Conservation (phyloP, 2,797 vertebrate genomes). For the Chrysocyon brachyurus region DNA sequence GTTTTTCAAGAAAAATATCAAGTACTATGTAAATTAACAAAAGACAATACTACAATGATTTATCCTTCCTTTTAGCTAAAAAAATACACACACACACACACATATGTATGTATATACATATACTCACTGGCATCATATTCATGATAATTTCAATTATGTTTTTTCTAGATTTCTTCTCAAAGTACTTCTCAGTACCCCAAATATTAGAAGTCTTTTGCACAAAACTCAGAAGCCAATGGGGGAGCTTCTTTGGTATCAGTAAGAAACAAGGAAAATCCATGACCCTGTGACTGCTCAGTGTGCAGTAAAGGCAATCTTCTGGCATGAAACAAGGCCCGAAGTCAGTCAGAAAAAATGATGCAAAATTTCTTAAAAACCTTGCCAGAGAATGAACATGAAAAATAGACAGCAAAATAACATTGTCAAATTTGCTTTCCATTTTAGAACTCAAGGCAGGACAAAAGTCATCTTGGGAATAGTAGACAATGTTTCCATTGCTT, state of each 20-base stretch:
- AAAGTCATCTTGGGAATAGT: constrained; percentile 11
- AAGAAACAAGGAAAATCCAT: not conserved
- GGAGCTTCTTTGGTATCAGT: not conserved
- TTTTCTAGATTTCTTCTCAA: constrained; percentile 52
- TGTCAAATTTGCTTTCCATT: constrained; percentile 43
- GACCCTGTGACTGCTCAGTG: not conserved
- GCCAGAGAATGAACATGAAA: constrained; percentile 40
- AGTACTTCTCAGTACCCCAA: not conserved
- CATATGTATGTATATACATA: not conserved
- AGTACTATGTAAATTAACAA: constrained; percentile 37
- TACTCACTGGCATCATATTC: not conserved
- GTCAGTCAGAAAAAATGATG: constrained; percentile 52
- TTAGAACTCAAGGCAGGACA: constrained; percentile 37
- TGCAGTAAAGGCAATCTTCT: not conserved
- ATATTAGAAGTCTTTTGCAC: not conserved
- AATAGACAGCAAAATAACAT: constrained; percentile 17
- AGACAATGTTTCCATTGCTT: constrained; percentile 26
- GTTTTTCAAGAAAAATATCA: constrained; percentile 54
- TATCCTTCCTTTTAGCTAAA: not conserved
- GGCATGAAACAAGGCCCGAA: constrained; percentile 29
- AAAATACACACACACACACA: not conserved
- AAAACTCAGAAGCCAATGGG: not conserved
- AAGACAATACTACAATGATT: not conserved
- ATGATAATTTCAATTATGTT: not conserved
- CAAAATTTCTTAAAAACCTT: constrained; percentile 39